Percentiles rank a stretch among this genome's conserved stretches.
These are phyloP conservation scores for Anoplolepis gracilipes DNA, from an alignment of 1,140 invertebrate genomes.

Conservation along the genomic window DNA sequence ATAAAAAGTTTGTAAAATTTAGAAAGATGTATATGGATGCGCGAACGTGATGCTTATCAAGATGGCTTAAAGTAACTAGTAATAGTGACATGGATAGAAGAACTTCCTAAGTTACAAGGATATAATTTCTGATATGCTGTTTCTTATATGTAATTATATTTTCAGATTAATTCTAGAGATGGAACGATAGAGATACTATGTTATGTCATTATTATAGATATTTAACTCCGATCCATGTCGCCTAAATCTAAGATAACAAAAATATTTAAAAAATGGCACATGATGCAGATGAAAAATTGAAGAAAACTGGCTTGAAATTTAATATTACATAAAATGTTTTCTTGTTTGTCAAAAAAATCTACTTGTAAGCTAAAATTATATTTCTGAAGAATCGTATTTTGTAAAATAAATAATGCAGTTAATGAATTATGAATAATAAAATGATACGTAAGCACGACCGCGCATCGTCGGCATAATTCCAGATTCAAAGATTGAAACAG, in stretches of 20 bases:
- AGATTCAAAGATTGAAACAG: conserved; percentile 15
- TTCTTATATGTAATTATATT: not conserved
- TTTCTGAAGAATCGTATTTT: not conserved
- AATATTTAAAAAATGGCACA: not conserved
- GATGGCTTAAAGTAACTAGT: not conserved
- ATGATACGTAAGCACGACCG: conserved; percentile 45
- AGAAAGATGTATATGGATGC: conserved; percentile 27
- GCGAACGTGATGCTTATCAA: conserved; percentile 44
- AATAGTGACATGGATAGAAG: not conserved
- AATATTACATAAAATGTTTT: not conserved
- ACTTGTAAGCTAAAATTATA: not conserved
- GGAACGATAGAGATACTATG: not conserved
- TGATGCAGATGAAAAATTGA: not conserved
- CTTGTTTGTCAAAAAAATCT: not conserved
- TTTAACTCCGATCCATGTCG: not conserved
- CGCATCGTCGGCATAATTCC: conserved; percentile 32
- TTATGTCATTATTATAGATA: not conserved
- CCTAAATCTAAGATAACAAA: no score
- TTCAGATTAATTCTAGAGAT: conserved; percentile 10
- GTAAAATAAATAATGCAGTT: not conserved
- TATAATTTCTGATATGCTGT: not conserved
- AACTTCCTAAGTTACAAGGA: not conserved
- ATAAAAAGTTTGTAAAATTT: conserved; percentile 46
- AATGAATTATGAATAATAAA: conserved; percentile 7
- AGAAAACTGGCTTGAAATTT: not conserved